Evolutionary conservation across 2,797 vertebrate species (phyloP).

Genomic region (Gadopsis marmoratus): DNA sequence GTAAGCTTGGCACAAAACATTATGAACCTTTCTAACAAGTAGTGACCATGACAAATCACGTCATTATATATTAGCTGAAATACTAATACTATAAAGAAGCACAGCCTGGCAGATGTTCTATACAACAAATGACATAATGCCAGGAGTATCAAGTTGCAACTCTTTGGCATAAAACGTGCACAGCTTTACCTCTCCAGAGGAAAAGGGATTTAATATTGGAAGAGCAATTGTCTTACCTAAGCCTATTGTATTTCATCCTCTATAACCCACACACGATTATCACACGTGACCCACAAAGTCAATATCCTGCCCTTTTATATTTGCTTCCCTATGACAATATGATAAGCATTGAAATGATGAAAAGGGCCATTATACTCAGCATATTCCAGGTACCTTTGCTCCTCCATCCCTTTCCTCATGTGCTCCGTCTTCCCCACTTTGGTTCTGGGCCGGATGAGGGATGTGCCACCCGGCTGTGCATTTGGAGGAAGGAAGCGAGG

Average conservation of each 20-base stretch:
- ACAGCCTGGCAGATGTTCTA: neutral
- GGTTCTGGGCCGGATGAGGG: constrained; percentile 82
- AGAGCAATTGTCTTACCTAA: constrained; percentile 13
- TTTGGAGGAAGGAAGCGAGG: constrained; percentile 90
- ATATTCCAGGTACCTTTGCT: constrained; percentile 79
- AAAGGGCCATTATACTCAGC: neutral
- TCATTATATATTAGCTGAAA: neutral
- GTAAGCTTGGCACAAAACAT: neutral
- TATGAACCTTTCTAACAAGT: too few species aligned
- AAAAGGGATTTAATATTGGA: constrained; percentile 23
- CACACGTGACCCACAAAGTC: constrained; percentile 9
- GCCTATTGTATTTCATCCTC: constrained; percentile 2
- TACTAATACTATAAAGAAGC: neutral
- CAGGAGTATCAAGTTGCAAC: constrained; percentile 42
- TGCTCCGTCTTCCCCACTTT: constrained; percentile 57
- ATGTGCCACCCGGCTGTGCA: constrained; percentile 80
- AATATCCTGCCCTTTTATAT: neutral
- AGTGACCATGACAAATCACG: too few species aligned
- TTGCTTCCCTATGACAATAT: neutral
- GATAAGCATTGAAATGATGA: constrained; percentile 11
- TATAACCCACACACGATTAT: neutral
- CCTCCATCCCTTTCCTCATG: constrained; percentile 38
- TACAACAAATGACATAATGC: constrained; percentile 5
- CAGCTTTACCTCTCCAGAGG: neutral
- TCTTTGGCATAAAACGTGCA: constrained; percentile 42